Conservation (phyloP, 1,140 invertebrate genomes). For the Caenorhabditis elegans region DNA sequence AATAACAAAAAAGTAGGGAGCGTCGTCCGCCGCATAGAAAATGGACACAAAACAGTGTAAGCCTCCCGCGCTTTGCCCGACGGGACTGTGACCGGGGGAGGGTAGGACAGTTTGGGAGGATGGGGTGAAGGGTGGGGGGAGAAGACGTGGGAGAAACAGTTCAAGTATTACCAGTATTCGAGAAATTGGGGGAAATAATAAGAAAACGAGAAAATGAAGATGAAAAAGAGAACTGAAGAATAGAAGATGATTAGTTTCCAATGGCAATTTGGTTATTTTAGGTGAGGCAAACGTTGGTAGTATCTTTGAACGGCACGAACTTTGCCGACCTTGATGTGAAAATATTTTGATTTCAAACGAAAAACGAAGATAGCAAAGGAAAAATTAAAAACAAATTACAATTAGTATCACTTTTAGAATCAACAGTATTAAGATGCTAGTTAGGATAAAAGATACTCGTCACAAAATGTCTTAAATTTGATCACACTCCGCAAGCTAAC, state of each 20-base stretch:
- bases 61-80: not conserved
- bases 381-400: not conserved
- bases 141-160: not conserved
- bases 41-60: conserved; percentile 8
- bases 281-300: not conserved
- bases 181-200: not conserved
- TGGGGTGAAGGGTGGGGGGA: not conserved
- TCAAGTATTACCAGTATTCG: conserved; percentile 28
- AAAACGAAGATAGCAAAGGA: not conserved
- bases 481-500: not conserved
- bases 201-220: not conserved
- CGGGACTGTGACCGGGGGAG: conserved; percentile 22
- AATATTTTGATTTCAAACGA: not conserved
- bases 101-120: not conserved
- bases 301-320: not conserved
- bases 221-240: not conserved
- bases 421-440: too few relatives aligned
- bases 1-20: conserved; percentile 3
- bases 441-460: too few relatives aligned
- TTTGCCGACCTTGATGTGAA: not conserved
- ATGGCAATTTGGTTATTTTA: conserved; percentile 20
- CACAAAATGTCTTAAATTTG: not conserved
- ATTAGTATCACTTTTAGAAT: not conserved
- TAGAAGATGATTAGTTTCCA: not conserved
- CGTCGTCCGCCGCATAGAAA: conserved; percentile 21